Base-by-base conservation (phyloP, 2,888 invertebrate species). In the Apamea monoglypha region DNA sequence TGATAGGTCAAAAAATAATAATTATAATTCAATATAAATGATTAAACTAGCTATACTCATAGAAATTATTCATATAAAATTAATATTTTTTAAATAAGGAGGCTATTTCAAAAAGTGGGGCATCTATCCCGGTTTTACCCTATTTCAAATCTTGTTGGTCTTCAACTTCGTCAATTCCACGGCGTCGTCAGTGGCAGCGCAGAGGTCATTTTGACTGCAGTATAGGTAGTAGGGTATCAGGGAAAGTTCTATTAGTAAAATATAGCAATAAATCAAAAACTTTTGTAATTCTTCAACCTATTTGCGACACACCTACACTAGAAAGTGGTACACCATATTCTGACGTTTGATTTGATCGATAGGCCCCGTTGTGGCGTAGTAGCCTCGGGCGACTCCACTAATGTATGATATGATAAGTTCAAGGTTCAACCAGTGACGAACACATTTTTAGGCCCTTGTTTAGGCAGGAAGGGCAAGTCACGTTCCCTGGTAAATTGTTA, bases 381-480 rank as follows among this genome's bases (percentile, higher is more conserved):
- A 89, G 86, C 94, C 93, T 94, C 92, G 91, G 86, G 85, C 78
- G 81, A 76, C 84, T 89, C 88, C 83, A 91, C 87, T 90, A 86
- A 88, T 88, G 85, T 71, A 71, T 83, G 83, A 87, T 91, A 90
- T 92, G 90, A 93, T 92, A 93, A 94, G 93, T 92, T 94, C 94
- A 94, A 91, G 93, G 94, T 89, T 91, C 81, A 68, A 72, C 61
- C 74, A 53, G 59, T 89, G 87, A 89, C 88, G 88, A 87, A 88
- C 84, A 80, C 70, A 86, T 84, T 86, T 83, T 81, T 71, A 71
- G 77, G 76, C 69, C 70, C 75, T 90, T 80, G 70, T 78, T 81
- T 78, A 59, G 68, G 71, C 61, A 64, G 79, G 79, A 78, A 78
- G 67, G 84, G 78, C 79, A 71, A 84, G 75, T 84, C 87, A 88